Percentiles rank a stretch among this genome's conserved stretches.
These are phyloP conservation scores for Nemotelus nigrinus DNA, from an alignment of 2,888 invertebrate genomes.

Conservation along the genomic window DNA sequence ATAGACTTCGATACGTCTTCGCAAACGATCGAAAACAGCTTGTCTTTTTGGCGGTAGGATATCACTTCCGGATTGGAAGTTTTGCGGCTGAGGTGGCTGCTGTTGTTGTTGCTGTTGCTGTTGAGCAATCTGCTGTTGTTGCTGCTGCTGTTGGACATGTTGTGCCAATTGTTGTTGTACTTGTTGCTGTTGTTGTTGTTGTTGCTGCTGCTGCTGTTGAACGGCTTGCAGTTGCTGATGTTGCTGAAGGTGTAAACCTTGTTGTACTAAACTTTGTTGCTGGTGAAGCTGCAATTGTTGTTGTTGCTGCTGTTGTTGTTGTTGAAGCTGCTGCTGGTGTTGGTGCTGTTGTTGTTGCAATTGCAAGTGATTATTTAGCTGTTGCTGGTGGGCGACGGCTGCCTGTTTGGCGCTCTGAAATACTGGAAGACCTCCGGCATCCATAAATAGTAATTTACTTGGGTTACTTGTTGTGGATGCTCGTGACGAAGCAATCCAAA, in stretches of 20 bases:
- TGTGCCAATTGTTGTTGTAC: conserved; percentile 56
- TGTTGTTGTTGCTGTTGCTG: conserved; percentile 57
- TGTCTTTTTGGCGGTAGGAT: conserved; percentile 81
- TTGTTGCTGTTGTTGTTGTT: conserved; percentile 64
- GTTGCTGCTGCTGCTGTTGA: conserved; percentile 70
- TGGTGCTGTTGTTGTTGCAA: conserved; percentile 59
- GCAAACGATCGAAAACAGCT: conserved; percentile 86
- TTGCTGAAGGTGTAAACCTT: conserved; percentile 55
- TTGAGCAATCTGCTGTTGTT: conserved; percentile 52
- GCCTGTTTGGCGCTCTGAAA: conserved; percentile 66
- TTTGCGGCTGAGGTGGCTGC: conserved; percentile 58
- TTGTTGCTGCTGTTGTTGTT: conserved; percentile 63
- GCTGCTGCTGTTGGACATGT: conserved; percentile 53
- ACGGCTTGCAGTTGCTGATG: conserved; percentile 66
- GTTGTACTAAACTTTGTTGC: conserved; percentile 60
- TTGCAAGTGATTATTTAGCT: conserved; percentile 50
- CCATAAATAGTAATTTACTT: conserved; percentile 63
- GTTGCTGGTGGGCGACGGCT: conserved; percentile 52
- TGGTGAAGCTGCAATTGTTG: conserved; percentile 59
- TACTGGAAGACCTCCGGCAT: conserved; percentile 66
- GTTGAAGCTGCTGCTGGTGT: conserved; percentile 64
- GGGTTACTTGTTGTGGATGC: conserved; percentile 56
- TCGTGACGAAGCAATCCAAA: conserved; percentile 51
- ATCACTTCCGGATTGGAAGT: conserved; percentile 68
- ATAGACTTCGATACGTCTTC: conserved; percentile 87